A percentile compares a stretch with the other conserved stretches of the same genome.
Evolutionary conservation across 1,140 invertebrate species (phyloP).

Genomic region (Orchestia grillus): DNA sequence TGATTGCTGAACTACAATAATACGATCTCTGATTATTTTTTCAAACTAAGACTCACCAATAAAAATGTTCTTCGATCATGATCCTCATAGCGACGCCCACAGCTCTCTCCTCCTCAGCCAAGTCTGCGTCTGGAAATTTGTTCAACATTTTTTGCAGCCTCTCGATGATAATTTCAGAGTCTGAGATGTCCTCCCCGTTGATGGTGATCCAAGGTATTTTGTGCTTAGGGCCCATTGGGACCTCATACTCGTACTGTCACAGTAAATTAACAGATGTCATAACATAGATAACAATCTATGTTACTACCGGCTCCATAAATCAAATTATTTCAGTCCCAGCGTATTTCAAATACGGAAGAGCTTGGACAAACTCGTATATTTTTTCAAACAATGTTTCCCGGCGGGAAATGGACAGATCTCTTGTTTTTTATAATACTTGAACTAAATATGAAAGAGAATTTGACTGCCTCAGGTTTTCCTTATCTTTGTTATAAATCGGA

Average conservation of each 20-base stretch:
- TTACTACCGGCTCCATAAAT: background rate
- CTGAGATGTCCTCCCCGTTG: slow-evolving; percentile 70
- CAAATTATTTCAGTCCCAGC: background rate
- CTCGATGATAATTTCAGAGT: slow-evolving; percentile 71
- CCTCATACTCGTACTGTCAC: background rate
- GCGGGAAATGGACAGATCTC: no score
- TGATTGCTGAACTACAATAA: no score
- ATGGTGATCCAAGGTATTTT: slow-evolving; percentile 71
- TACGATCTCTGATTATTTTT: background rate
- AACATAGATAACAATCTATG: background rate
- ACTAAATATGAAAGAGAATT: no score
- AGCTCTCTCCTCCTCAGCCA: slow-evolving; percentile 68
- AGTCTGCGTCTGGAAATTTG: slow-evolving; percentile 69
- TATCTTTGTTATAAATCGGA: no score
- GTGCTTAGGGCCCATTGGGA: slow-evolving; percentile 35
- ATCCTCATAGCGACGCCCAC: slow-evolving; percentile 70
- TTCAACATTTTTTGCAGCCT: slow-evolving; percentile 69
- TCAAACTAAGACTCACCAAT: slow-evolving; percentile 70
- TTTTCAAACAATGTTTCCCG: no score
- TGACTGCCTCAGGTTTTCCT: no score
- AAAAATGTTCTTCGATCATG: slow-evolving; percentile 71
- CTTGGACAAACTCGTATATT: no score
- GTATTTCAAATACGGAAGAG: background rate
- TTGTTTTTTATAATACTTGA: no score
- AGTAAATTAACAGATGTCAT: background rate